These are phyloP conservation scores for Lobophora halterata DNA, from an alignment of 2,888 invertebrate genomes.

Conservation along the genomic window DNA sequence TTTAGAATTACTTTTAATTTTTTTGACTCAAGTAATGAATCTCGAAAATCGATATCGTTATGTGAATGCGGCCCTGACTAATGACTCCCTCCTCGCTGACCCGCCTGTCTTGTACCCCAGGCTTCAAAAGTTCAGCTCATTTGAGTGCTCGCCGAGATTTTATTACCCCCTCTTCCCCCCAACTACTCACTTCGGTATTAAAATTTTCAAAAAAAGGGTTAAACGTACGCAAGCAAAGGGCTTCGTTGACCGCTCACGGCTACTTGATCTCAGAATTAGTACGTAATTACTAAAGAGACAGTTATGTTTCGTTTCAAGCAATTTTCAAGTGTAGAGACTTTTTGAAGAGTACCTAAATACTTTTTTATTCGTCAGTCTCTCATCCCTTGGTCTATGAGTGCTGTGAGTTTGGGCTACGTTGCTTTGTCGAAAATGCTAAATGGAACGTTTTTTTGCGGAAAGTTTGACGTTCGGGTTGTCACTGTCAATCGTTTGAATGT, in stretches of 20 bases:
- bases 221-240: conserved; percentile 68
- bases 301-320: conserved; percentile 57
- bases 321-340: too few species aligned
- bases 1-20: too few species aligned
- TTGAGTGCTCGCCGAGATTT: conserved; percentile 79
- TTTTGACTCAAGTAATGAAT: too few species aligned
- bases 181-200: conserved; percentile 75
- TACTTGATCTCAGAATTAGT: conserved; percentile 69
- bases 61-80: conserved; percentile 54
- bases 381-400: conserved; percentile 20
- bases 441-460: conserved; percentile 10
- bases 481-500: conserved; percentile 4
- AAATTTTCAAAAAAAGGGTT: conserved; percentile 64
- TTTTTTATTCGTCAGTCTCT: conserved; percentile 21
- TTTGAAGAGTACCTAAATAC: too few species aligned
- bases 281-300: conserved; percentile 57
- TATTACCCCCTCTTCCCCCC: conserved; percentile 77
- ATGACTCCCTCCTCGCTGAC: conserved; percentile 73
- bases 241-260: conserved; percentile 69
- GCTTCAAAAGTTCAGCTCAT: conserved; percentile 80
- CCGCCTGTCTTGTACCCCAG: conserved; percentile 76
- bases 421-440: conserved; percentile 21
- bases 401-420: conserved; percentile 8
- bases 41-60: conserved; percentile 18
- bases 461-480: conserved; percentile 10